Evolutionary conservation across 2,113 vertebrate genomes (phyloP).

Genomic region (Crotalus helleri): DNA sequence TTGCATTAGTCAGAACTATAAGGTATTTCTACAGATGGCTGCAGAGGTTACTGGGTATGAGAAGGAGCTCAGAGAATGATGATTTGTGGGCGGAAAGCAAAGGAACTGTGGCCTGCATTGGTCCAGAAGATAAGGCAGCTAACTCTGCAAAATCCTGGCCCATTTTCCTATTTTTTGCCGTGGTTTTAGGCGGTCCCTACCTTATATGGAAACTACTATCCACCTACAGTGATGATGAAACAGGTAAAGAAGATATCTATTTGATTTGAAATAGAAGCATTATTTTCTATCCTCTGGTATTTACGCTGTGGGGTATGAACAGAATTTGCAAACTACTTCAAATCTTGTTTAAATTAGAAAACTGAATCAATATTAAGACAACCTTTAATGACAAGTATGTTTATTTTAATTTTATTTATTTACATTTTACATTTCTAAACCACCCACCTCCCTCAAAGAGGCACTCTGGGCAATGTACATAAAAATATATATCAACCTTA

Average conservation of each 20-base stretch:
- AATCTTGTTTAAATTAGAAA: neutral
- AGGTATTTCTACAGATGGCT: slow-evolving; percentile 85
- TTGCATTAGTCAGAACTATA: slow-evolving; percentile 92
- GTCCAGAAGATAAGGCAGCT: slow-evolving; percentile 69
- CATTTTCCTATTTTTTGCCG: slow-evolving; percentile 94
- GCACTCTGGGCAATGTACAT: neutral
- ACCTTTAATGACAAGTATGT: neutral
- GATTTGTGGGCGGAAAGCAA: slow-evolving; percentile 92
- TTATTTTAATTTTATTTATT: neutral
- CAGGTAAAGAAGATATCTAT: slow-evolving; percentile 65
- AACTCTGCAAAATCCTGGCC: slow-evolving; percentile 93
- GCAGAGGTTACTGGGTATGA: slow-evolving; percentile 82
- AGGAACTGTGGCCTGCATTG: slow-evolving; percentile 70
- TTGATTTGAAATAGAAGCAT: neutral
- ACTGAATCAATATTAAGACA: neutral
- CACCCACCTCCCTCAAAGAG: neutral
- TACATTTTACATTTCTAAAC: neutral
- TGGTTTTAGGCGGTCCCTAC: slow-evolving; percentile 92
- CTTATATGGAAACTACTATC: slow-evolving; percentile 97
- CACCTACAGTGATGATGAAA: slow-evolving; percentile 72
- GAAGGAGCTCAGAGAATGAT: slow-evolving; percentile 79
- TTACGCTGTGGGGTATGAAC: neutral
- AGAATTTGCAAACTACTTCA: neutral
- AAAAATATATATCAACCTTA: neutral
- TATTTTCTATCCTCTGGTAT: neutral